Evolutionary conservation across 2,113 vertebrate genomes (phyloP), one percentile per base, ranked within the genome.

Genomic region (Lampris incognitus): DNA sequence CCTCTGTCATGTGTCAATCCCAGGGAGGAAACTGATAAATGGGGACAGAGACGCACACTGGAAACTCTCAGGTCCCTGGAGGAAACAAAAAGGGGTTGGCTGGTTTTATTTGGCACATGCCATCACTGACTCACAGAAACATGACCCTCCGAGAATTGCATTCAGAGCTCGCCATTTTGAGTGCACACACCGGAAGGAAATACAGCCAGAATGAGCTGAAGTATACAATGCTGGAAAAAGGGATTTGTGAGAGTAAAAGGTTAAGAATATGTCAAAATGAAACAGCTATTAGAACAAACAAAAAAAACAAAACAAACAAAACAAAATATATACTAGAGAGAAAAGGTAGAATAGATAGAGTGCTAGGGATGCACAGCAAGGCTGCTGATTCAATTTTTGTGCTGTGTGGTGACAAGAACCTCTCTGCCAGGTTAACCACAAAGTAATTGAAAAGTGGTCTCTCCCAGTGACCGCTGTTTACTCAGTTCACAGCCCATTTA

Each of bases 401-500:
- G 77, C 80, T 78, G 66, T 61, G 83, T 85, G 77, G 82, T 38
- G 42, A n/a, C 55, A 13, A 24, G 70, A 82, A 88, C 85, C 87
- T 92, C 76, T 82, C 42, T 10, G 67, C 1, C 56, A 74, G 92
- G 91, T 92, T 92, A 91, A 91, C 88, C 68, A 55, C 81, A 52
- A 81, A 82, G 87, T 92, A 92, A 92, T 91, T 90, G 91, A 92
- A 92, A 91, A 89, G 56, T 65, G 75, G 82, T 74, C 79, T 10
- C 62, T 81, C 85, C 88, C 72, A 85, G 83, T 85, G 89, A 80
- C 88, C 82, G 72, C 88, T 91, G 88, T 91, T 91, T 90, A 90
- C 89, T 87, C 69, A 69, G 85, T 92, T 92, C 91, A 92, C 81
- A 83, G 82, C 80, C 83, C 85, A 84, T 90, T 91, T 91, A 90